These are phyloP conservation scores for Slavum lentiscoides DNA, from an alignment of 2,888 invertebrate genomes.

Conservation along the genomic window DNA sequence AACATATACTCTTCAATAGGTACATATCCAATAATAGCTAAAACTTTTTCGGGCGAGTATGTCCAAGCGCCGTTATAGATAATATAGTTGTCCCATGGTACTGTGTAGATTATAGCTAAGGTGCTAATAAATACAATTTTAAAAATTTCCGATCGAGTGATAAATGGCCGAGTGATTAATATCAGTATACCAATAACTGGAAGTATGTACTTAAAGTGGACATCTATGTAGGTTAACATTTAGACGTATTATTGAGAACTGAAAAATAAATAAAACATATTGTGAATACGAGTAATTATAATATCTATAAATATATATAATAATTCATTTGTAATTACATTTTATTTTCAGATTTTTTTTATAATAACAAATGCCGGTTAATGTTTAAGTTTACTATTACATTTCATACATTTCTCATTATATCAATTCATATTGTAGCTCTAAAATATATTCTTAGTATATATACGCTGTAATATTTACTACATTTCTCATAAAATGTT, in stretches of 20 bases:
- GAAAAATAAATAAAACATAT: neutral
- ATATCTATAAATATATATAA: no score
- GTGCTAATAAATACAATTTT: neutral
- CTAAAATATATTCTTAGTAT: no score
- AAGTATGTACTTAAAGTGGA: conserved; percentile 11
- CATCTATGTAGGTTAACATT: conserved; percentile 15
- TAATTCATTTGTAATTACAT: no score
- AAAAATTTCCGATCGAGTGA: conserved; percentile 5
- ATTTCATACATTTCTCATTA: no score
- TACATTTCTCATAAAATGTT: no score
- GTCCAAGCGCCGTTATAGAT: neutral
- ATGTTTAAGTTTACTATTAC: no score
- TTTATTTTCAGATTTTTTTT: no score
- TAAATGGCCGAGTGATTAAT: conserved; percentile 7
- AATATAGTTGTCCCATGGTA: conserved; percentile 38
- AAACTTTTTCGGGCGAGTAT: neutral
- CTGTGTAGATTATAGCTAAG: conserved; percentile 10
- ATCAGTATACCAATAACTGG: neutral
- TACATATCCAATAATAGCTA: neutral
- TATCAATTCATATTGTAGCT: no score
- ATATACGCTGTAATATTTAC: no score
- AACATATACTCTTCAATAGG: conserved; percentile 39
- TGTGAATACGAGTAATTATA: neutral
- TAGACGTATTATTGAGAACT: neutral
- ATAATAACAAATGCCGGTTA: no score